A percentile compares a stretch with the other conserved stretches of the same genome.
These are phyloP conservation scores for Heliconius charithonia DNA, from an alignment of 2,888 invertebrate genomes.

Conservation along the genomic window DNA sequence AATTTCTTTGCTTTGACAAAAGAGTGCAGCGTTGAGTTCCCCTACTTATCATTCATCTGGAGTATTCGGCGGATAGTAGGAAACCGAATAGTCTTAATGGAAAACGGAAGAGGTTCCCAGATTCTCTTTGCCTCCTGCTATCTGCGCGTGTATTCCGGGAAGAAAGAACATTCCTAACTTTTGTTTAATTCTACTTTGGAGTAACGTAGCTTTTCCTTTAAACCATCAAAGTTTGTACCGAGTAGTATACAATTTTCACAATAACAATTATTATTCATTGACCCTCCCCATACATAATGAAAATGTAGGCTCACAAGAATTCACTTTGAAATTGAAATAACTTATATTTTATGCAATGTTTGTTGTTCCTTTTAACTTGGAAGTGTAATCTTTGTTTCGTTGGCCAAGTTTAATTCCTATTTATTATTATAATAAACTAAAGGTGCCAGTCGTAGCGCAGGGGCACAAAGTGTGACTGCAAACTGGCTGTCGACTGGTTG, in stretches of 20 bases:
- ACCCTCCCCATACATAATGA: constrained; percentile 4
- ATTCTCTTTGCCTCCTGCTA: too few species aligned
- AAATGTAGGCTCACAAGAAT: constrained; percentile 9
- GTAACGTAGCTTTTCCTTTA: background rate
- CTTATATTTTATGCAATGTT: constrained; percentile 27
- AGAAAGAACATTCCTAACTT: background rate
- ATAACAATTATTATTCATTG: constrained; percentile 29
- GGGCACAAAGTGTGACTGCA: too few species aligned
- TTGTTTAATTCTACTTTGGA: background rate
- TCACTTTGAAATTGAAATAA: constrained; percentile 33
- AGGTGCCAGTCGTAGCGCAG: too few species aligned
- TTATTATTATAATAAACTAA: too few species aligned
- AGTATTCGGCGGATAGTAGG: too few species aligned
- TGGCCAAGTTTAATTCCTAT: background rate
- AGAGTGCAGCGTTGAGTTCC: too few species aligned
- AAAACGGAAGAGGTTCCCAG: background rate
- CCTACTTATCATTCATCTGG: too few species aligned
- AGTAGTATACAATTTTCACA: constrained; percentile 18
- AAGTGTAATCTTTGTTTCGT: constrained; percentile 36
- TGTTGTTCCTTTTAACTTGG: constrained; percentile 9
- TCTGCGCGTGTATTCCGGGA: too few species aligned
- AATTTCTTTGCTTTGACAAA: too few species aligned
- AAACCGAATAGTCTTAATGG: too few species aligned
- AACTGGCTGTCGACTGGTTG: too few species aligned
- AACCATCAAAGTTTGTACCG: background rate